phyloP scores from a whole-genome alignment of 2,797 vertebrate genomes.

The Antrozous pallidus region DNA sequence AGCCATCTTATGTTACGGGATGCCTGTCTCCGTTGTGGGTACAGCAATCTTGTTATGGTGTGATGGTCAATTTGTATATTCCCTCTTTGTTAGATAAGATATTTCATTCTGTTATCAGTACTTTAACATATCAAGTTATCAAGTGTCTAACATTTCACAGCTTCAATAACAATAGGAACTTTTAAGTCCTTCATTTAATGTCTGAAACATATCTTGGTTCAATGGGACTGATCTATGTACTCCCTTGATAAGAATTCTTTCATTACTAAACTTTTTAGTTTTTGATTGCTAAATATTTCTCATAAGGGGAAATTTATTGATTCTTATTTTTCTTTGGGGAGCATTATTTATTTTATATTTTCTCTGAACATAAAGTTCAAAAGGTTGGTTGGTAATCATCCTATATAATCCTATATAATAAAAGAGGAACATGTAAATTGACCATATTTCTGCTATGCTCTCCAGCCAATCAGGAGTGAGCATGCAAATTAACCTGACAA shows the following conservation, averaged over 20 bases:
- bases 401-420: no score
- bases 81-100: neutral
- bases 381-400: neutral
- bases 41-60: no score
- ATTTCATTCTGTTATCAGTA: neutral
- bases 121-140: neutral
- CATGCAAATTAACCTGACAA: no score
- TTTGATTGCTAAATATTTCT: neutral
- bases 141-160: neutral
- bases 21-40: no score
- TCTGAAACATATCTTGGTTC: neutral
- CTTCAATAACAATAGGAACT: neutral
- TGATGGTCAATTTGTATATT: no score
- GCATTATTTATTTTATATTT: neutral
- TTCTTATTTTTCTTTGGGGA: neutral
- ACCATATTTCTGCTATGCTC: no score
- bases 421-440: no score
- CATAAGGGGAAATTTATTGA: neutral
- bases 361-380: neutral
- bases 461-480: no score
- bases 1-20: no score
- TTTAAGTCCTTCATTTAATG: neutral
- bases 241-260: neutral
- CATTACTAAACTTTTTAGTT: neutral
- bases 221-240: rapidly evolving